Percentiles rank a stretch among this genome's conserved stretches.
These are phyloP conservation scores for Caenorhabditis japonica DNA, from an alignment of 2,888 invertebrate genomes.

Conservation along the genomic window DNA sequence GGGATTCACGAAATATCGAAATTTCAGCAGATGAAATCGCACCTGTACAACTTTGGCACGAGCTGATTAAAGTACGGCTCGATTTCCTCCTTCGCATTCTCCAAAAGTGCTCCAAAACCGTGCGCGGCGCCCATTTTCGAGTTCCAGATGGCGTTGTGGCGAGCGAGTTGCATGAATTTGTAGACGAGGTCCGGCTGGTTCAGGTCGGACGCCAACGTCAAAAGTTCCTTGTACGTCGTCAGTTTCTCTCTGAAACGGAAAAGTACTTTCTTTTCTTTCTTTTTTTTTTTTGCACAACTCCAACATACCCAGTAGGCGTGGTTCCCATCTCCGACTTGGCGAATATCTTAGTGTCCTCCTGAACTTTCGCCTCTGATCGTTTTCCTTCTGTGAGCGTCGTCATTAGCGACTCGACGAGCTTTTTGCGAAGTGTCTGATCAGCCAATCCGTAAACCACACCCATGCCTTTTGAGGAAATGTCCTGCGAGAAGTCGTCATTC, in stretches of 20 bases:
- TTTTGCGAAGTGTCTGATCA: constrained; percentile 83
- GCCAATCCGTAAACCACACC: constrained; percentile 89
- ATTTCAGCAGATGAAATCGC: not conserved
- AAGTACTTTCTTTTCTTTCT: not conserved
- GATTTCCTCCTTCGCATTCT: constrained; percentile 87
- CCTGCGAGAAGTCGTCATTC: constrained; percentile 87
- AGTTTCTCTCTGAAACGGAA: constrained; percentile 52
- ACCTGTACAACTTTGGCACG: constrained; percentile 85
- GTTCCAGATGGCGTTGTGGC: constrained; percentile 94
- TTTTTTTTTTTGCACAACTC: not conserved
- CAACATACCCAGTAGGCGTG: constrained; percentile 86
- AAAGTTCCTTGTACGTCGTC: constrained; percentile 92
- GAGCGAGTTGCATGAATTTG: constrained; percentile 94
- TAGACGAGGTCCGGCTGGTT: constrained; percentile 95
- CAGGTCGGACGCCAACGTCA: constrained; percentile 91
- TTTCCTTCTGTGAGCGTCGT: constrained; percentile 85
- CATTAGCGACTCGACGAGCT: constrained; percentile 85
- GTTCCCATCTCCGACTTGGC: constrained; percentile 89
- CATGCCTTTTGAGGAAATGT: constrained; percentile 85
- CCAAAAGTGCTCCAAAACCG: constrained; percentile 89
- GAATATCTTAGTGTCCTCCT: constrained; percentile 88
- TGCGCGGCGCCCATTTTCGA: constrained; percentile 94
- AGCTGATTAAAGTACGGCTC: constrained; percentile 87
- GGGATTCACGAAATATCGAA: too few relatives aligned
- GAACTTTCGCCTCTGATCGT: constrained; percentile 78